Evolutionary conservation across 1,140 invertebrate species (phyloP), one percentile per base, ranked within the genome.

Genomic region (Cardiocondyla obscurior): DNA sequence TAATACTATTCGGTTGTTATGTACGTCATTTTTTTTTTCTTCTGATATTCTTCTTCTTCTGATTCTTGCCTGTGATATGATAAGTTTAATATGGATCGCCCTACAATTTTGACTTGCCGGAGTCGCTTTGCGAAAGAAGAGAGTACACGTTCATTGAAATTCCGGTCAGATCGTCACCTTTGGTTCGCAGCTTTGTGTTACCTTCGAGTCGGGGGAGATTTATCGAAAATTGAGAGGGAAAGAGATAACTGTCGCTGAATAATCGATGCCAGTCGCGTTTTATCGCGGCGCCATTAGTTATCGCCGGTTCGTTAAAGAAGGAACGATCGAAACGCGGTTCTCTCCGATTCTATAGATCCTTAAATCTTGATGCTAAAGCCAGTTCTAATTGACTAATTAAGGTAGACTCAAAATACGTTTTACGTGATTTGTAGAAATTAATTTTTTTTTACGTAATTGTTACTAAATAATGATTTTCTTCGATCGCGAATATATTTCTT

Each of bases 91-190:
- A 64, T 28, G n/a, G 1, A 0, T 12, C 19, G 25, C 14, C 42
- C 28, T 46, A 5, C 12, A 49, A 7, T 7, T 57, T 62, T 62
- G 39, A 62, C 39, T 39, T 57, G 33, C 39, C 49, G 39, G 8
- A 57, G 19, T n/a, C 22, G 57, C 19, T 19, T 76, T 2, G 36
- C 1, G 39, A 25, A 60, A 60, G 28, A 33, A 22, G 0, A 19
- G 64, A 57, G 69, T 57, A 6, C 62, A 46, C 28, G 19, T 28
- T 76, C 72, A 58, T 76, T 76, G 57, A 76, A 76, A 76, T 76
- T 76, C 72, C 57, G 28, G 25, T 1, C n/a, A 7, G 57, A 2
- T 49, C 39, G 42, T 36, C 39, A 76, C 28, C 30, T 62, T 62
- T 57, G 25, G 55, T 62, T 30, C 55, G 33, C 16, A 33, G 72